Evolutionary conservation across 1,140 invertebrate genomes (phyloP).

Genomic region (Diploscapter pachys): DNA sequence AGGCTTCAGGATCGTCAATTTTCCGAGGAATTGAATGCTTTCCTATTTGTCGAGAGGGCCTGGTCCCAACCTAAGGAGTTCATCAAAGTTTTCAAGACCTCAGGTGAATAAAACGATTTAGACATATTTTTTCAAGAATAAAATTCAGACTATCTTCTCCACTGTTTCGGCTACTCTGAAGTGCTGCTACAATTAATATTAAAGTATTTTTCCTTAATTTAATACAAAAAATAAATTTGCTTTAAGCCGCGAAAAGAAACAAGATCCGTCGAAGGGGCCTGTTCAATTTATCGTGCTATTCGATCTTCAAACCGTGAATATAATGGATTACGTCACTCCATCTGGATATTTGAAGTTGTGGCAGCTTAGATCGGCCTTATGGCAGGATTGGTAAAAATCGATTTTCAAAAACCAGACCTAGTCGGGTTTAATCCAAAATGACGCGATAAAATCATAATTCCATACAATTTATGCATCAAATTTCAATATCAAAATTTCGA

Average conservation of each 20-base stretch:
- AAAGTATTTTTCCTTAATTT: not conserved
- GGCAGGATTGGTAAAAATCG: constrained; percentile 20
- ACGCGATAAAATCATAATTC: no score
- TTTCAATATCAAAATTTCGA: no score
- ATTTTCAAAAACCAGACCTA: no score
- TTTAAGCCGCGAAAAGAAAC: constrained; percentile 24
- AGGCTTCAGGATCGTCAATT: constrained; percentile 26
- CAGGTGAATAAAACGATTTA: not conserved
- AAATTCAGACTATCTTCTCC: constrained; percentile 22
- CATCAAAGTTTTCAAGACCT: constrained; percentile 34
- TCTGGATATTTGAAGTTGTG: constrained; percentile 33
- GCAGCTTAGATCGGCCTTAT: constrained; percentile 28
- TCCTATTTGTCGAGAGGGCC: constrained; percentile 32
- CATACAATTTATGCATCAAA: no score
- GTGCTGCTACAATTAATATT: constrained; percentile 27
- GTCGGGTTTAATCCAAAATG: no score
- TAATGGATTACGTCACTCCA: constrained; percentile 28
- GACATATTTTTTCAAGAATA: no score
- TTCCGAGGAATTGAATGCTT: constrained; percentile 32
- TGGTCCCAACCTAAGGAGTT: constrained; percentile 37
- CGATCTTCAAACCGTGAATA: constrained; percentile 30
- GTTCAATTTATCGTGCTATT: constrained; percentile 35
- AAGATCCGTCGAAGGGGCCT: constrained; percentile 22
- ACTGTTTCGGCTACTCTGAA: constrained; percentile 34
- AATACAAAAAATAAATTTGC: not conserved